These are phyloP conservation scores for Dascyllus trimaculatus DNA, from an alignment of 2,113 vertebrate genomes.

Conservation along the genomic window DNA sequence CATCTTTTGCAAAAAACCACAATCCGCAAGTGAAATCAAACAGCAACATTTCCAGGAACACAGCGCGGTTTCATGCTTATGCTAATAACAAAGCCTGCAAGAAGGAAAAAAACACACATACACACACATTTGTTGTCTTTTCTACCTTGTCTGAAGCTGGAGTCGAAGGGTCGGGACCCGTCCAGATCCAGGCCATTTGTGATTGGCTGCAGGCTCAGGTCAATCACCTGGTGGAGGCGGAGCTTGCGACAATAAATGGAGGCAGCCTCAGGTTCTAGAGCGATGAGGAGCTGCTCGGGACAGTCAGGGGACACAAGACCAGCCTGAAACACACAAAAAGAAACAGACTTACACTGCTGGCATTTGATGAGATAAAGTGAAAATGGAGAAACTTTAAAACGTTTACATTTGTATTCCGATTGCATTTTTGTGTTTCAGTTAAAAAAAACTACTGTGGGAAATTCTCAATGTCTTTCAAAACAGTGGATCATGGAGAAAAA, in stretches of 20 bases:
- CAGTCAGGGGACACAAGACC: constrained; percentile 89
- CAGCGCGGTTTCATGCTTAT: constrained; percentile 67
- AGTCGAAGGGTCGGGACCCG: constrained; percentile 84
- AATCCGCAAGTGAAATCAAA: constrained; percentile 49
- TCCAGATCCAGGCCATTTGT: constrained; percentile 83
- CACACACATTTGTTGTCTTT: constrained; percentile 45
- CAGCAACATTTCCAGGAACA: constrained; percentile 69
- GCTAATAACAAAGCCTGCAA: constrained; percentile 52
- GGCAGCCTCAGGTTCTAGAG: constrained; percentile 94
- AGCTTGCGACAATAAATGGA: constrained; percentile 97
- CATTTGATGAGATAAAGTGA: too few relatives aligned
- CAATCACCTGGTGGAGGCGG: constrained; percentile 93
- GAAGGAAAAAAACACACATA: background rate
- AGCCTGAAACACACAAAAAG: constrained; percentile 82
- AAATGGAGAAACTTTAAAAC: too few relatives aligned
- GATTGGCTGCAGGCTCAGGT: constrained; percentile 88
- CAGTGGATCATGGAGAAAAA: background rate
- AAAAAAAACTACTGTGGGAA: too few relatives aligned
- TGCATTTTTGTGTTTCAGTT: too few relatives aligned
- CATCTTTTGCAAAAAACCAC: constrained; percentile 20
- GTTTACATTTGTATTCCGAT: too few relatives aligned
- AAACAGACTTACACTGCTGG: background rate
- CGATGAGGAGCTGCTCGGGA: constrained; percentile 94
- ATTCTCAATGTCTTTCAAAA: too few relatives aligned
- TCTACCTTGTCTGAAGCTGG: constrained; percentile 94